Percentiles rank a stretch among this genome's conserved stretches.
Evolutionary conservation across 2,113 vertebrate genomes (phyloP).

Genomic region (Dascyllus trimaculatus): DNA sequence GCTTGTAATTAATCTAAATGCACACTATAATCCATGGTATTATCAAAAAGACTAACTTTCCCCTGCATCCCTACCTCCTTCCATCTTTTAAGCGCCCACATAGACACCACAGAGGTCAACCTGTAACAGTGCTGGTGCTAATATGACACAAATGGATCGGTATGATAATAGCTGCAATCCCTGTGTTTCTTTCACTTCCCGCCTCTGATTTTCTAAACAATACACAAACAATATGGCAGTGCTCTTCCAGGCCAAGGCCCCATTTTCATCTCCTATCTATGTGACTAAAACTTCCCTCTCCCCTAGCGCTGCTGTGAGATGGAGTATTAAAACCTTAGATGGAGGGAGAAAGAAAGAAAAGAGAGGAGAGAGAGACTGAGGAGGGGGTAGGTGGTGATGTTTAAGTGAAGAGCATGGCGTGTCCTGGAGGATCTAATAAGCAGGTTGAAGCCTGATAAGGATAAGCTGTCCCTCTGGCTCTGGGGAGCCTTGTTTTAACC

Average conservation of each 20-base stretch:
- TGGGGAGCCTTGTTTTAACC: conserved; percentile 74
- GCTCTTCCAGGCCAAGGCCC: conserved; percentile 42
- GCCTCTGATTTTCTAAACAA: conserved; percentile 51
- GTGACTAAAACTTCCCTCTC: conserved; percentile 46
- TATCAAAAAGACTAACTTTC: conserved; percentile 1
- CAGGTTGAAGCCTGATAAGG: conserved; percentile 85
- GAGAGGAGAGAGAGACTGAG: conserved; percentile 46
- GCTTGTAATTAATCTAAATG: conserved; percentile 12
- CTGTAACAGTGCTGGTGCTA: conserved; percentile 11
- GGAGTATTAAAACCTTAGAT: conserved; percentile 59
- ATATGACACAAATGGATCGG: conserved; percentile 26
- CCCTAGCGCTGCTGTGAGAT: conserved; percentile 51
- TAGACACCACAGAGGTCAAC: not conserved
- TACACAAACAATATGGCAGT: conserved; percentile 52
- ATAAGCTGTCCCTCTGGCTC: conserved; percentile 86
- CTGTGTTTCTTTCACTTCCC: conserved; percentile 24
- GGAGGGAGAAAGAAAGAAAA: conserved; percentile 54
- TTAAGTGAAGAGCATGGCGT: conserved; percentile 75
- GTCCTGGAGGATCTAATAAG: conserved; percentile 86
- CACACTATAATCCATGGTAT: not conserved
- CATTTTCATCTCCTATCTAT: conserved; percentile 63
- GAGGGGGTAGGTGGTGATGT: conserved; percentile 72
- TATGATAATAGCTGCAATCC: conserved; percentile 40
- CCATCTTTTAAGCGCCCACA: conserved; percentile 14
- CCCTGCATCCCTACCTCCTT: not conserved